Evolutionary conservation across 53 echinoderm and acorn worm genomes (phyloP).

Genomic region (Actinopyga echinites): DNA sequence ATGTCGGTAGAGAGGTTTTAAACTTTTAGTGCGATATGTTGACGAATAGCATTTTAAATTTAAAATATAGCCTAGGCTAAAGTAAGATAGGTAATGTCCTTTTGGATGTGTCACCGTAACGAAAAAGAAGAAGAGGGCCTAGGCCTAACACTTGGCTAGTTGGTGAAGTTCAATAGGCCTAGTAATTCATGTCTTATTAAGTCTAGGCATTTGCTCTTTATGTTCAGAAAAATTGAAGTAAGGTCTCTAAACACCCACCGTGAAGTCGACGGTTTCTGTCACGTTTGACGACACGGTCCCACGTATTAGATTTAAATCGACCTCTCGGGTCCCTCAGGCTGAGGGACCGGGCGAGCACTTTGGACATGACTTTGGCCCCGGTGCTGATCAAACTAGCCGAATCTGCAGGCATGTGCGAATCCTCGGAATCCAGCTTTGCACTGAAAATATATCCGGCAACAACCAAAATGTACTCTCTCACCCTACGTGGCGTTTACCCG

Average conservation of each 20-base stretch:
- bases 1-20: too few relatives aligned
- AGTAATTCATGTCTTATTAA: too few relatives aligned
- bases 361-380: slow-evolving; percentile 72
- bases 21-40: too few relatives aligned
- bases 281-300: slow-evolving; percentile 80
- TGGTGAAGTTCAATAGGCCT: too few relatives aligned
- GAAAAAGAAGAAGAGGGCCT: too few relatives aligned
- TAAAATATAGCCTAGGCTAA: too few relatives aligned
- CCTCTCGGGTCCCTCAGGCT: slow-evolving; percentile 87
- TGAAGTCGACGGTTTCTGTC: slow-evolving; percentile 79
- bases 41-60: too few relatives aligned
- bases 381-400: slow-evolving; percentile 19
- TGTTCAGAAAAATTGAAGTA: too few relatives aligned
- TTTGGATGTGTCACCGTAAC: too few relatives aligned
- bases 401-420: slow-evolving; percentile 24
- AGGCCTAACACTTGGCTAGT: too few relatives aligned
- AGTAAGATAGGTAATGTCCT: too few relatives aligned
- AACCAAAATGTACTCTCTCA: not conserved
- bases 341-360: slow-evolving; percentile 75
- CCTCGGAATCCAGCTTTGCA: slow-evolving; percentile 14
- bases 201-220: too few relatives aligned
- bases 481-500: not conserved
- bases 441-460: not conserved
- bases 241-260: slow-evolving; percentile 33
- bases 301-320: slow-evolving; percentile 86